Evolutionary conservation across 2,113 vertebrate species (phyloP).

Genomic region (Neolamprologus modestus): DNA sequence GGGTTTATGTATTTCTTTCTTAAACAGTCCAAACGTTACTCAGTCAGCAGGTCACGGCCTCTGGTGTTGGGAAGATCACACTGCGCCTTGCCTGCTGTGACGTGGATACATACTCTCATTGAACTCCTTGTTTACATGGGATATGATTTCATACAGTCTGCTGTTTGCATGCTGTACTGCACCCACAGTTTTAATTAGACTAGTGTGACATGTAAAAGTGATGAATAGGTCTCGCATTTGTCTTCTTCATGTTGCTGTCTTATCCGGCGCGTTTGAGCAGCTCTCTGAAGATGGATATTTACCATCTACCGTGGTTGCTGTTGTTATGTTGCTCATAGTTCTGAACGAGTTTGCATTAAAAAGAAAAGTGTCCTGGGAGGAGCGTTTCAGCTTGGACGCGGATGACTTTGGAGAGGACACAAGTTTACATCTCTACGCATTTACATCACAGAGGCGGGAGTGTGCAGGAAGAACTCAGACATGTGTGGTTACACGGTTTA

Average conservation of each 20-base stretch:
- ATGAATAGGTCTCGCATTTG: neutral
- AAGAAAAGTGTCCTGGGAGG: neutral
- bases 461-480: neutral
- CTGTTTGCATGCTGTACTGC: neutral
- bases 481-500: neutral
- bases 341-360: neutral
- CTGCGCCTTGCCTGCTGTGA: accelerated
- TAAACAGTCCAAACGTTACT: neutral
- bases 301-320: neutral
- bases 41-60: neutral
- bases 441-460: neutral
- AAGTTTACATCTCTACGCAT: neutral
- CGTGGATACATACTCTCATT: accelerated
- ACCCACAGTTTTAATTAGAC: neutral
- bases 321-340: neutral
- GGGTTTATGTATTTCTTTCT: neutral
- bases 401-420: neutral
- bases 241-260: neutral
- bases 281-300: neutral
- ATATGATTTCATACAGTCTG: neutral
- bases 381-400: neutral
- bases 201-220: neutral
- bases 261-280: neutral
- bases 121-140: neutral
- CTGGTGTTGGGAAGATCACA: neutral